phyloP scores from a whole-genome alignment of 2,113 vertebrate genomes.

The Ailuropoda melanoleuca region DNA sequence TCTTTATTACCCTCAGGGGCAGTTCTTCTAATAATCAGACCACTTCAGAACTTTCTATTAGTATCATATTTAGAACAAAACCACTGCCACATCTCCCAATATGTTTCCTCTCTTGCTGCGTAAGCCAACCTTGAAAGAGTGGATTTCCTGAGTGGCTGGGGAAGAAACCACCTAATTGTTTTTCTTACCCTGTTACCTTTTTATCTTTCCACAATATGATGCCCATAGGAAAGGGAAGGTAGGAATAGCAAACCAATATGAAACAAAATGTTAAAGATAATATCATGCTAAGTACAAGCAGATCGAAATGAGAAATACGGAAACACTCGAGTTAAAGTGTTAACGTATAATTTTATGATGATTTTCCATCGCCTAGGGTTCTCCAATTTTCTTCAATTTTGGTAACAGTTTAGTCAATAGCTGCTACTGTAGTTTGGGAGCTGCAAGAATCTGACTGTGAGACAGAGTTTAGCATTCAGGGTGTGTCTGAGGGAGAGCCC shows the following conservation, averaged over 20 bases:
- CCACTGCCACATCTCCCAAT: background rate
- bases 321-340: background rate
- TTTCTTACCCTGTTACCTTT: conserved; percentile 28
- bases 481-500: conserved; percentile 7
- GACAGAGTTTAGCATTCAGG: conserved; percentile 15
- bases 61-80: background rate
- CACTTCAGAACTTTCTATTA: conserved; percentile 3
- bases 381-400: background rate
- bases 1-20: background rate
- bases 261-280: conserved; percentile 26
- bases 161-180: conserved; percentile 14
- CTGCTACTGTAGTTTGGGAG: conserved; percentile 10
- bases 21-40: background rate
- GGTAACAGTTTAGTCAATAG: conserved; percentile 10
- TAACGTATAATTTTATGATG: background rate
- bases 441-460: conserved; percentile 29
- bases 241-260: background rate
- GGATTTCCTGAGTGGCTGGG: background rate
- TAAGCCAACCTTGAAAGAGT: conserved; percentile 17
- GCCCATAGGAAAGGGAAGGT: background rate
- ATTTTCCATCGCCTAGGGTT: background rate
- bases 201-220: conserved; percentile 30
- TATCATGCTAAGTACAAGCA: background rate
- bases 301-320: conserved; percentile 25
- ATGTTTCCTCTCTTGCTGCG: background rate